phyloP scores from a whole-genome alignment of 2,888 invertebrate species.

The Aricia artaxerxes region DNA sequence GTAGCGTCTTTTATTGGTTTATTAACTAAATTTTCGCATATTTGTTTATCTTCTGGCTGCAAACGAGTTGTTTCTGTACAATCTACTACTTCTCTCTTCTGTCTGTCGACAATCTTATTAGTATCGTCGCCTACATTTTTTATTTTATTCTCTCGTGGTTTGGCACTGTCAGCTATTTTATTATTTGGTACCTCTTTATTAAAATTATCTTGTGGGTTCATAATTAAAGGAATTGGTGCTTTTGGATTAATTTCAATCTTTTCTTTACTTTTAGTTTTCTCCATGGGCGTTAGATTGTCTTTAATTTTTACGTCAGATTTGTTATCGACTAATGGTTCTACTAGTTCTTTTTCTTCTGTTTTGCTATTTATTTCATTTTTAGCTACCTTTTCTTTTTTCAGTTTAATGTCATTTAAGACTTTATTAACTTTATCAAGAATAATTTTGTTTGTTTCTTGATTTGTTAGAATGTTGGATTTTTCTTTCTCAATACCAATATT shows the following conservation, averaged over 20 bases:
- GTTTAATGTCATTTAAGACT: neutral
- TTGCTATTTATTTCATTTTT: slow-evolving; percentile 9
- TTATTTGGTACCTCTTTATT: slow-evolving; percentile 26
- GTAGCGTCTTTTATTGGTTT: slow-evolving; percentile 38
- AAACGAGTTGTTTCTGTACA: slow-evolving; percentile 55
- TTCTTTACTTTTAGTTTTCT: slow-evolving; percentile 33
- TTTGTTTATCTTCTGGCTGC: slow-evolving; percentile 56
- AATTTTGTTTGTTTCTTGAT: neutral
- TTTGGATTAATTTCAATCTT: slow-evolving; percentile 35
- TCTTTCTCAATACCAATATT: neutral
- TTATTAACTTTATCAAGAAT: neutral
- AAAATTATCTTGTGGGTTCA: slow-evolving; percentile 20
- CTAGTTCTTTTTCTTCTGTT: neutral
- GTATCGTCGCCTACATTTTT: slow-evolving; percentile 35
- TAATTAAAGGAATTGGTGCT: neutral
- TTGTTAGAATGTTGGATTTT: neutral
- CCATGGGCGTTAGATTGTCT: neutral
- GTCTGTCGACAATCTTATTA: slow-evolving; percentile 32
- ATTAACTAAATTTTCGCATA: slow-evolving; percentile 54
- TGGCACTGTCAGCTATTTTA: slow-evolving; percentile 11
- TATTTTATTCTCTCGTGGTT: slow-evolving; percentile 38
- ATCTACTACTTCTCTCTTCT: slow-evolving; percentile 63
- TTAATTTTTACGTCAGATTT: neutral
- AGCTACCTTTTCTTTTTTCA: neutral
- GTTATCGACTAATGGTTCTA: neutral